Evolutionary conservation across 2,113 vertebrate genomes (phyloP).

Genomic region (Atlantisia rogersi): DNA sequence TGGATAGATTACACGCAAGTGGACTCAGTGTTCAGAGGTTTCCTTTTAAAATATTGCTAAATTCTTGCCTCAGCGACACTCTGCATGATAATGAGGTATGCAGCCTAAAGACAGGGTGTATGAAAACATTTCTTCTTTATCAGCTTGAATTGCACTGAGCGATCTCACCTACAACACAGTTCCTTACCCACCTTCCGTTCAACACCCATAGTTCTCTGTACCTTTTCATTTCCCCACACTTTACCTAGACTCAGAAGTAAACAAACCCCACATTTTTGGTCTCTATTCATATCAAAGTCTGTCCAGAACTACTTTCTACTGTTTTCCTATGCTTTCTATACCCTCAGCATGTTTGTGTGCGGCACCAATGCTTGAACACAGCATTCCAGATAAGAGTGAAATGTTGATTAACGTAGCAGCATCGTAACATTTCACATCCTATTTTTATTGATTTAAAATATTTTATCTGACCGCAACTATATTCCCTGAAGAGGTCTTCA

Average conservation of each 20-base stretch:
- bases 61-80: not conserved
- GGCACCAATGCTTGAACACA: not conserved
- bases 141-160: not conserved
- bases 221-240: not conserved
- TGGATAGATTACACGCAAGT: not conserved
- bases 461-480: slow-evolving; percentile 13
- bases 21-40: not conserved
- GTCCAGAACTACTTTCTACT: not conserved
- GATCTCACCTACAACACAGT: not conserved
- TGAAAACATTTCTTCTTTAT: not conserved
- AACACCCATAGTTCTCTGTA: not conserved
- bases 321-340: not conserved
- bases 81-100: not conserved
- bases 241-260: not conserved
- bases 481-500: slow-evolving; percentile 11
- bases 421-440: not conserved
- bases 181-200: not conserved
- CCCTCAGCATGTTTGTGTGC: not conserved
- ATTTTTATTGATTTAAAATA: slow-evolving; percentile 37
- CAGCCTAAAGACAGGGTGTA: not conserved
- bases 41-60: not conserved
- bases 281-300: not conserved
- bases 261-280: not conserved
- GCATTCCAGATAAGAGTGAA: not conserved
- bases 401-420: not conserved